Evolutionary conservation across 64 coral and sea anemone genomes (phyloP).

Genomic region (Acropora tenuis): DNA sequence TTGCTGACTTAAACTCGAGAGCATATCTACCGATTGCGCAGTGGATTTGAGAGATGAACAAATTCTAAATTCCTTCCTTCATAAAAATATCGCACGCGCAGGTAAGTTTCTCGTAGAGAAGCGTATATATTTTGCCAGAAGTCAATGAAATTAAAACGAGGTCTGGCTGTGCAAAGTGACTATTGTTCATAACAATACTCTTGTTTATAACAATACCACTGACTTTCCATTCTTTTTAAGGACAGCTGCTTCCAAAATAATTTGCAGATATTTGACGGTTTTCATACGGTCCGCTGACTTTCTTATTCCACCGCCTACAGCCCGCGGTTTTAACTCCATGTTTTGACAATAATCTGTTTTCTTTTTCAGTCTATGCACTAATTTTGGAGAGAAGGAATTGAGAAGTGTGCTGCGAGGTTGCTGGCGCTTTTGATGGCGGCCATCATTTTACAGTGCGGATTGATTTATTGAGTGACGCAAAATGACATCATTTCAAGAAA

Average conservation of each 20-base stretch:
- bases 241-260: neutral
- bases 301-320: neutral
- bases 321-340: neutral
- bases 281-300: neutral
- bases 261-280: neutral
- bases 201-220: neutral
- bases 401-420: neutral
- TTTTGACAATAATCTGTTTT: neutral
- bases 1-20: too few species aligned
- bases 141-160: neutral
- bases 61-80: neutral
- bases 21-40: too few species aligned
- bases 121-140: neutral
- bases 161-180: neutral
- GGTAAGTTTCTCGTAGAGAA: neutral
- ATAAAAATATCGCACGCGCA: neutral
- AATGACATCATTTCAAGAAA: conserved; percentile 16
- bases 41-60: too few species aligned
- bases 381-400: neutral
- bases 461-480: neutral
- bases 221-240: neutral
- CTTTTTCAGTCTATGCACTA: neutral
- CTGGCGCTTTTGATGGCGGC: neutral
- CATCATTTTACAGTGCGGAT: conserved; percentile 28
- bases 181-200: neutral